phyloP scores from a whole-genome alignment of 1,140 invertebrate genomes.

The Matsumurasca onukii region DNA sequence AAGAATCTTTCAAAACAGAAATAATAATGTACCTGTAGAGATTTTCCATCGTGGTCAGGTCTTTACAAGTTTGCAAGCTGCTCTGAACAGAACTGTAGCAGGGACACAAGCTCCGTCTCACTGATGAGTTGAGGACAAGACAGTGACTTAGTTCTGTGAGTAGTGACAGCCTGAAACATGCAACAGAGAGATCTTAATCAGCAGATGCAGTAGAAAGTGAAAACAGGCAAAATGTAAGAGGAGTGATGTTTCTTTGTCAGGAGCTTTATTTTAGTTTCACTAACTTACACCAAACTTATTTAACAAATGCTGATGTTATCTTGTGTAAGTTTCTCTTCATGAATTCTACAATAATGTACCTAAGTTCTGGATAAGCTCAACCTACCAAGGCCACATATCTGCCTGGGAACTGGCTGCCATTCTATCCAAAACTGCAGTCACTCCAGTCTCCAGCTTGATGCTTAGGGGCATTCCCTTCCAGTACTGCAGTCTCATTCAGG shows the following conservation, averaged over 20 bases:
- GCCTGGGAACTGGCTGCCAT: background rate
- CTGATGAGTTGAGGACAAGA: background rate
- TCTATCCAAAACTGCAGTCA: background rate
- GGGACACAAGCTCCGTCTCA: background rate
- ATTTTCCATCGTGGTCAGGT: background rate
- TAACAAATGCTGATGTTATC: too few species aligned
- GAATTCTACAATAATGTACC: too few species aligned
- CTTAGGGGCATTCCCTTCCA: background rate
- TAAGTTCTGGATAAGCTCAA: too few species aligned
- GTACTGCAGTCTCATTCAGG: background rate
- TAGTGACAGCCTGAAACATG: constrained; percentile 12
- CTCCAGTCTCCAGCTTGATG: constrained; percentile 16
- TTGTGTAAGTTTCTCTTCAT: too few species aligned
- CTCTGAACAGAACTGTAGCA: constrained; percentile 5
- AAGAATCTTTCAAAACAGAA: too few species aligned
- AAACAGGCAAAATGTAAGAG: too few species aligned
- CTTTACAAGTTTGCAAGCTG: constrained; percentile 16
- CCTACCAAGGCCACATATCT: constrained; percentile 14
- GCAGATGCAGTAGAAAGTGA: too few species aligned
- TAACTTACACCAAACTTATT: too few species aligned
- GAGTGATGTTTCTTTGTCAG: too few species aligned
- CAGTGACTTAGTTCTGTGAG: background rate
- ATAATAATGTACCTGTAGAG: constrained; percentile 8
- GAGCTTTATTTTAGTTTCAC: too few species aligned
- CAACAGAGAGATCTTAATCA: too few species aligned